Evolutionary conservation across 2,888 invertebrate genomes (phyloP).

Genomic region (Masnerella sp.): DNA sequence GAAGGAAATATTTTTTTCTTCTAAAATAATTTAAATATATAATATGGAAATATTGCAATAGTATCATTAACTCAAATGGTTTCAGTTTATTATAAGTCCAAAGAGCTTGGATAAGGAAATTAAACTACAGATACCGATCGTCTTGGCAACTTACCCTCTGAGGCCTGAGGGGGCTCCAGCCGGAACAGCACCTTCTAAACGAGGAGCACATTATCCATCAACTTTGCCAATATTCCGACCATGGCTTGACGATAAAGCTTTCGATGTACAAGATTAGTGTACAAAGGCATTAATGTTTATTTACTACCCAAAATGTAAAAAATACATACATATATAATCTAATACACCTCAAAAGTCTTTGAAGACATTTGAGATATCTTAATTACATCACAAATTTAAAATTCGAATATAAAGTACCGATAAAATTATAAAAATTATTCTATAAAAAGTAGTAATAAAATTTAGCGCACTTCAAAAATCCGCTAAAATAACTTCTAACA

Average conservation of each 20-base stretch:
- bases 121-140: slow-evolving; percentile 93
- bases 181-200: slow-evolving; percentile 83
- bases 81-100: slow-evolving; percentile 92
- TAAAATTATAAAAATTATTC: no score
- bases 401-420: no score
- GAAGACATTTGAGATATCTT: slow-evolving; percentile 1
- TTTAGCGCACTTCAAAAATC: no score
- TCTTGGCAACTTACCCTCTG: slow-evolving; percentile 94
- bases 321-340: not conserved
- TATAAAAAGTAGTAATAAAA: no score
- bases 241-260: slow-evolving; percentile 88
- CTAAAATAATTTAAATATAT: no score
- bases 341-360: not conserved
- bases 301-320: slow-evolving; percentile 10
- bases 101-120: slow-evolving; percentile 95
- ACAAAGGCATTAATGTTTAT: slow-evolving; percentile 3
- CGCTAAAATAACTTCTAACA: not conserved
- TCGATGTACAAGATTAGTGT: slow-evolving; percentile 75
- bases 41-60: no score
- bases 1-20: no score
- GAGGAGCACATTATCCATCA: slow-evolving; percentile 94
- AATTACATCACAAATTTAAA: not conserved
- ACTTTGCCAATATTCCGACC: slow-evolving; percentile 94
- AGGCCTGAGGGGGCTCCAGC: slow-evolving; percentile 82
- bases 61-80: not conserved